A percentile compares a stretch with the other conserved stretches of the same genome.
Evolutionary conservation across 2,113 vertebrate species (phyloP).

Genomic region (Engystomops pustulosus): DNA sequence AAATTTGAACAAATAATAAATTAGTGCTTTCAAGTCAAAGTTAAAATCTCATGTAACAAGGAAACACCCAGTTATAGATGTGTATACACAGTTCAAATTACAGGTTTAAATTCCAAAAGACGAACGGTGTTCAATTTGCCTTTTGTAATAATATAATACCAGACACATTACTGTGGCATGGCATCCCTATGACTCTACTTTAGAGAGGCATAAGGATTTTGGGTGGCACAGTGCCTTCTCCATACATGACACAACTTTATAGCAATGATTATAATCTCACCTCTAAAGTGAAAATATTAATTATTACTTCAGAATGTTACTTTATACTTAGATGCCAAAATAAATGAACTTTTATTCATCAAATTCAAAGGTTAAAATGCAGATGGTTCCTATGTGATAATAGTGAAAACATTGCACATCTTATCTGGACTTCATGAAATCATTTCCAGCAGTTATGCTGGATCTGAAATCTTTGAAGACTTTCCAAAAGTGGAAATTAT

Average conservation of each 20-base stretch:
- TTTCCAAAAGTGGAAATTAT: slow-evolving; percentile 25
- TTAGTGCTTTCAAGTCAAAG: no score
- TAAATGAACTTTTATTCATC: slow-evolving; percentile 75
- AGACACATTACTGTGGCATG: no score
- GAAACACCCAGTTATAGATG: no score
- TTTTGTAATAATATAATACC: no score
- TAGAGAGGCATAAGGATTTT: no score
- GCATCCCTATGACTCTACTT: no score
- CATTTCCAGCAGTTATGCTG: slow-evolving; percentile 29
- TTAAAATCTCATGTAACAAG: no score
- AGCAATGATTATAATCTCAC: not conserved
- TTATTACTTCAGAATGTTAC: slow-evolving; percentile 71
- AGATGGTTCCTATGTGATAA: slow-evolving; percentile 79
- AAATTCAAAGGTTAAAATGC: slow-evolving; percentile 79
- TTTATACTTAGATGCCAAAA: slow-evolving; percentile 72
- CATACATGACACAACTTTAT: not conserved
- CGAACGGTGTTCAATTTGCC: no score
- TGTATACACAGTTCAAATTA: no score
- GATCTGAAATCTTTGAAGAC: slow-evolving; percentile 39
- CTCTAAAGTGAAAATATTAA: not conserved
- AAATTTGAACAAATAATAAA: no score
- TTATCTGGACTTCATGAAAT: slow-evolving; percentile 4
- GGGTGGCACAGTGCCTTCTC: no score
- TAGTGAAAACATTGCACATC: slow-evolving; percentile 74
- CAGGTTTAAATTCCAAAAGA: no score